These are phyloP conservation scores for Mus pahari DNA, from an alignment of 2,113 vertebrate species.

Conservation along the genomic window DNA sequence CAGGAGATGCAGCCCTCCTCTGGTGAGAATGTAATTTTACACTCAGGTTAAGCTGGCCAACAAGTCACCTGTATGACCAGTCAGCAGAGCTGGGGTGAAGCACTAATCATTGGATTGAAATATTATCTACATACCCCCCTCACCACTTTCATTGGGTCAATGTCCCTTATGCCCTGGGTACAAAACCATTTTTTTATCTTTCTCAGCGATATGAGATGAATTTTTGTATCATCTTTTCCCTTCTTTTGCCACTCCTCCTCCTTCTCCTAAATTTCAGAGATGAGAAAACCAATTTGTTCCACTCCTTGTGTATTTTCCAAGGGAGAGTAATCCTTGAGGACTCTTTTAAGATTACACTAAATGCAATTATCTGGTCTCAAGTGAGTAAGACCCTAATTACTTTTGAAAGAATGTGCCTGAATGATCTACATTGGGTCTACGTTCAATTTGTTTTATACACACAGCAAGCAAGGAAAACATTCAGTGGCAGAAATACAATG, in stretches of 20 bases:
- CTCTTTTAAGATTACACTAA: constrained; percentile 69
- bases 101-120: no score
- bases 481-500: constrained; percentile 75
- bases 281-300: constrained; percentile 47
- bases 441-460: constrained; percentile 75
- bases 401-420: constrained; percentile 67
- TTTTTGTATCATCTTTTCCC: neutral
- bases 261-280: constrained; percentile 19
- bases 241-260: neutral
- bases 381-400: constrained; percentile 73
- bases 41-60: neutral
- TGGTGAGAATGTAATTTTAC: neutral
- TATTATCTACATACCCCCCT: no score
- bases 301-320: constrained; percentile 8
- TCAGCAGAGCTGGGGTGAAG: neutral
- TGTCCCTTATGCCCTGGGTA: neutral
- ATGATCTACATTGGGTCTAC: constrained; percentile 58
- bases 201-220: neutral
- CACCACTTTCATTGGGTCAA: neutral
- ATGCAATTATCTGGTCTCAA: constrained; percentile 69
- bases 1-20: neutral
- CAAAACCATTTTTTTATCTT: neutral
- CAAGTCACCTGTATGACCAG: neutral
- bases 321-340: neutral
- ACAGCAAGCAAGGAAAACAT: constrained; percentile 60